phyloP scores from a whole-genome alignment of 2,888 invertebrate species.

The Allophyes oxyacanthae region DNA sequence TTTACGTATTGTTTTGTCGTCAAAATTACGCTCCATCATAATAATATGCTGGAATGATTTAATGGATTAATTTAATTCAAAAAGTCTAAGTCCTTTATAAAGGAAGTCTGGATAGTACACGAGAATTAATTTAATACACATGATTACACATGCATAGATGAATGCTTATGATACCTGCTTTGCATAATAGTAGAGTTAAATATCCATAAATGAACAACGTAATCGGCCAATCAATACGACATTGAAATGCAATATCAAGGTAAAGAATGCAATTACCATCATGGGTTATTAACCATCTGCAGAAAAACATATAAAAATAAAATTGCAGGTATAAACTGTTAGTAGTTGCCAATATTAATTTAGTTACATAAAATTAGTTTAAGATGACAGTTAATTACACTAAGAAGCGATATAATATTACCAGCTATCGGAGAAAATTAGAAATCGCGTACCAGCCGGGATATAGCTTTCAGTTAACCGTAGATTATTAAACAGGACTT shows the following conservation, averaged over 20 bases:
- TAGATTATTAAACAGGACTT: constrained; percentile 76
- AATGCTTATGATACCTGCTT: no score
- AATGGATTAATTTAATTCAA: no score
- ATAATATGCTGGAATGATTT: no score
- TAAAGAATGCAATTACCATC: constrained; percentile 21
- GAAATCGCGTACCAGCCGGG: constrained; percentile 72
- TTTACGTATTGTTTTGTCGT: no score
- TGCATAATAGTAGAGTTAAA: no score
- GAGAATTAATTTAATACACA: no score
- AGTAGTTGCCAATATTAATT: constrained; percentile 14
- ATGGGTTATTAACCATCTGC: constrained; percentile 3
- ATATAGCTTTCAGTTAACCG: constrained; percentile 76
- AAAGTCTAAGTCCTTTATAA: no score
- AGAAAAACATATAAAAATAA: constrained; percentile 4
- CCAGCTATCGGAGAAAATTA: constrained; percentile 70
- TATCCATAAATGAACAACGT: neutral
- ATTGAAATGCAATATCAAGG: constrained; percentile 30
- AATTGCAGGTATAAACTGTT: constrained; percentile 4
- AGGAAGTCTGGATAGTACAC: no score
- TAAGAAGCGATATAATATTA: constrained; percentile 44
- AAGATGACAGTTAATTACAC: constrained; percentile 65
- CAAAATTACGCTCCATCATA: no score
- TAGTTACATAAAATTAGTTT: constrained; percentile 44
- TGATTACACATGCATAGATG: no score
- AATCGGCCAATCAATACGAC: constrained; percentile 21